Base-by-base conservation (phyloP, 53 echinoderm and acorn worm genomes). In the Glandiceps talaboti region DNA sequence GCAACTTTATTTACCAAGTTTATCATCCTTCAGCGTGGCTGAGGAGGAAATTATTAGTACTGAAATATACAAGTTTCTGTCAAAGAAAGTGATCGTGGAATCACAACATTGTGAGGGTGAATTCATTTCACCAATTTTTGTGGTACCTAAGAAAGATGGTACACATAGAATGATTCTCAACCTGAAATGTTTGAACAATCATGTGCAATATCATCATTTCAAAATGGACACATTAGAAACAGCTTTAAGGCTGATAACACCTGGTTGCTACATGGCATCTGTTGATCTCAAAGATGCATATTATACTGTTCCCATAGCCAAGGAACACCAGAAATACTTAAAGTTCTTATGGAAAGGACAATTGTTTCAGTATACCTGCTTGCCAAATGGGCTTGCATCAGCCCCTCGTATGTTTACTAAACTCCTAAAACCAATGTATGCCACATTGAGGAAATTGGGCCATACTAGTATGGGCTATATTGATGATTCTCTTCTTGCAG, bases 191-290 rank as follows among this genome's bases (percentile, higher is more conserved):
- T 75, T 75, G 27, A 75, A 75, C 25, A 29, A 75, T 27, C 1
- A 75, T 75, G 75, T 75, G 25, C 27, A 75, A 75, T 75, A 27
- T 75, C 28, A 75, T 75, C 75, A 1, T 75, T 75, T 75, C n/a
- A n/a, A n/a, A n/a, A n/a, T n/a, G n/a, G n/a, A n/a, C n/a, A n/a
- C n/a, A n/a, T n/a, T n/a, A n/a, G 75, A 75, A 27, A 75, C 75
- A 75, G 75, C 75, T 75, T 27, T 75, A 75, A 1, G 75, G 75
- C 75, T 75, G 75, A 29, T 75, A 1, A 75, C 75, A 1, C 75
- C 75, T 1, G 25, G 28, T 75, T 75, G 75, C 25, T 75, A 6
- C 25, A 25, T 75, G 75, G 75, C 75, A 25, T 75, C 75, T n/a
- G n/a, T n/a, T n/a, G n/a, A n/a, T n/a, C n/a, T n/a, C n/a, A n/a